Conservation (phyloP, 2,113 vertebrate genomes). For the Lepus timidus region DNA sequence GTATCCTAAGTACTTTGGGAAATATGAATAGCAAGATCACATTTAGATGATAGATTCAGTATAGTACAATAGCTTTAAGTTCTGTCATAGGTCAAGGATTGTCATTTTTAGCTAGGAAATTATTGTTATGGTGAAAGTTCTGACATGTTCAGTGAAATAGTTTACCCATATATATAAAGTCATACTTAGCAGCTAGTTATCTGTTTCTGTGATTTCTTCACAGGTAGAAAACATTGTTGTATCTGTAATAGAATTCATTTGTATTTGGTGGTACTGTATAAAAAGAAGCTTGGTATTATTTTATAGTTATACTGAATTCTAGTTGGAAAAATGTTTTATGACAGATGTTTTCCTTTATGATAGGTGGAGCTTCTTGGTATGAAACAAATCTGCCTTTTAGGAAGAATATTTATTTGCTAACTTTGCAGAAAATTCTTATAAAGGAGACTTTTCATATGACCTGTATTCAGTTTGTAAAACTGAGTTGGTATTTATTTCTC, state of each 20-base stretch:
- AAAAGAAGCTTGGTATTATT: conserved; percentile 44
- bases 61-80: not conserved
- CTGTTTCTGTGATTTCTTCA: not conserved
- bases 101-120: conserved; percentile 18
- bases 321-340: conserved; percentile 13
- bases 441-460: conserved; percentile 10
- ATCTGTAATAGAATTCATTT: conserved; percentile 54
- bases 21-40: not conserved
- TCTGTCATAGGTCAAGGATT: not conserved
- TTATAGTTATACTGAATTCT: conserved; percentile 58
- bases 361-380: conserved; percentile 33
- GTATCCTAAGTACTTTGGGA: not conserved
- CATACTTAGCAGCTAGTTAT: not conserved
- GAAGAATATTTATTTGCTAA: conserved; percentile 2
- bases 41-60: not conserved
- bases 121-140: conserved; percentile 33
- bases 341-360: not conserved
- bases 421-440: not conserved
- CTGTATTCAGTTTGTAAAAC: conserved; percentile 61
- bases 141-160: conserved; percentile 31
- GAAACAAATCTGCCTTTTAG: conserved; percentile 37
- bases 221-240: conserved; percentile 13
- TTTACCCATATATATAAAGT: not conserved
- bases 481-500: conserved; percentile 29
- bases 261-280: conserved; percentile 30